These are phyloP conservation scores for Nomada goodeniana DNA, from an alignment of 2,888 invertebrate genomes.

Conservation along the genomic window DNA sequence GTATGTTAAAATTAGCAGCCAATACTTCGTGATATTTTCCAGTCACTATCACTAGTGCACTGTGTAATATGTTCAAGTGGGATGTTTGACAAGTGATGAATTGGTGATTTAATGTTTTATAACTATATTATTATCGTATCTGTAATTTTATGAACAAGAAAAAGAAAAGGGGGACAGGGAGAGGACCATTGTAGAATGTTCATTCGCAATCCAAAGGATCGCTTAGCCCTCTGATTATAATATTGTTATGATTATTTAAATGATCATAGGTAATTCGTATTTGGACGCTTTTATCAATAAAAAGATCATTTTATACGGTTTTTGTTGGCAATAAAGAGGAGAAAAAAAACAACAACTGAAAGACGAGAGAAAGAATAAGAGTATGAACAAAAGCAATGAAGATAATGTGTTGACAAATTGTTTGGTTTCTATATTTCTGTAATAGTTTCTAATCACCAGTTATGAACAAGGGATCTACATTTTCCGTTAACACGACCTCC, in stretches of 20 bases:
- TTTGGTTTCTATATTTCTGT: conserved; percentile 32
- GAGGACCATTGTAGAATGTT: conserved; percentile 67
- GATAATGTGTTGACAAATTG: conserved; percentile 20
- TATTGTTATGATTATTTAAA: conserved; percentile 74
- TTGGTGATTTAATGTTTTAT: conserved; percentile 59
- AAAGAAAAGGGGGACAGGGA: conserved; percentile 43
- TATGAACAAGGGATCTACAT: conserved; percentile 50
- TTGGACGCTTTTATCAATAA: conserved; percentile 73
- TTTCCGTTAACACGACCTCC: conserved; percentile 49
- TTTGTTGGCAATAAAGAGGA: conserved; percentile 57
- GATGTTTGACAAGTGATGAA: conserved; percentile 48
- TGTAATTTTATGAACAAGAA: conserved; percentile 37
- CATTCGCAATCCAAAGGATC: conserved; percentile 67
- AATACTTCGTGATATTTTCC: conserved; percentile 47
- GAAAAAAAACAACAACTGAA: conserved; percentile 28
- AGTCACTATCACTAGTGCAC: conserved; percentile 34
- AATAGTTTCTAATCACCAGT: conserved; percentile 35
- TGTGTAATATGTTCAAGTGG: conserved; percentile 37
- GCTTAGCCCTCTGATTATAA: conserved; percentile 65
- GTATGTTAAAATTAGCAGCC: conserved; percentile 58
- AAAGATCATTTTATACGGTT: conserved; percentile 65
- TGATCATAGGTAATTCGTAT: conserved; percentile 74
- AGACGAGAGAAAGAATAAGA: conserved; percentile 16
- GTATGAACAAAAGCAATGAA: conserved; percentile 11
- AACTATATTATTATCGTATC: conserved; percentile 52